Evolutionary conservation across 92 coral and sea anemone genomes (phyloP).

Genomic region (Metridium senile): DNA sequence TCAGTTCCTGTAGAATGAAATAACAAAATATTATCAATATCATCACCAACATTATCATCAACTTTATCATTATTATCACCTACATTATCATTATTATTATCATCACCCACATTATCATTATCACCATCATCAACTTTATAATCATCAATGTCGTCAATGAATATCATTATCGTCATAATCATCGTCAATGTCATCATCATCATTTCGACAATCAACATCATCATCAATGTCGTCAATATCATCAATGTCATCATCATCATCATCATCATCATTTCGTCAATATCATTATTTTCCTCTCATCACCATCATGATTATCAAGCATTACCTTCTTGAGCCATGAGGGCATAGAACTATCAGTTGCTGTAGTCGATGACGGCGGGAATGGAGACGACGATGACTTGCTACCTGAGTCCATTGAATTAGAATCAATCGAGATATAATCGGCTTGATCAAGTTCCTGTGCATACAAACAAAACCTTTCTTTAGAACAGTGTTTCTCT

Average conservation of each 20-base stretch:
- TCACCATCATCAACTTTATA: neutral
- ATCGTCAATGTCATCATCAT: neutral
- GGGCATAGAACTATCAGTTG: conserved; percentile 73
- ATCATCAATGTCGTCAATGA: neutral
- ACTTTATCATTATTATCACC: neutral
- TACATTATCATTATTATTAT: neutral
- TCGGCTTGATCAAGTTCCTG: conserved; percentile 90
- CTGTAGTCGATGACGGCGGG: conserved; percentile 27
- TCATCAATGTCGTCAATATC: neutral
- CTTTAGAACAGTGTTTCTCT: too few species aligned
- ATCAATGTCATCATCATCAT: neutral
- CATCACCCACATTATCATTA: neutral
- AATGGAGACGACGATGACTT: conserved; percentile 38
- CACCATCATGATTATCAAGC: neutral
- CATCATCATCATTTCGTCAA: neutral
- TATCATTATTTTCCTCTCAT: neutral
- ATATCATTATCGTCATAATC: neutral
- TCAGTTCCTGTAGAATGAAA: conserved; percentile 63
- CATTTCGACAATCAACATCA: neutral
- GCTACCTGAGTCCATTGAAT: conserved; percentile 42
- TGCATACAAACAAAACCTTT: neutral
- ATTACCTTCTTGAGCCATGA: conserved; percentile 84
- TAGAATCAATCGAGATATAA: conserved; percentile 65
- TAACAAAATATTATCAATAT: neutral
- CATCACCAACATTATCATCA: neutral